Percentiles rank a stretch among this genome's conserved stretches.
Evolutionary conservation across 2,797 vertebrate species (phyloP).

Genomic region (Spheniscus humboldti): DNA sequence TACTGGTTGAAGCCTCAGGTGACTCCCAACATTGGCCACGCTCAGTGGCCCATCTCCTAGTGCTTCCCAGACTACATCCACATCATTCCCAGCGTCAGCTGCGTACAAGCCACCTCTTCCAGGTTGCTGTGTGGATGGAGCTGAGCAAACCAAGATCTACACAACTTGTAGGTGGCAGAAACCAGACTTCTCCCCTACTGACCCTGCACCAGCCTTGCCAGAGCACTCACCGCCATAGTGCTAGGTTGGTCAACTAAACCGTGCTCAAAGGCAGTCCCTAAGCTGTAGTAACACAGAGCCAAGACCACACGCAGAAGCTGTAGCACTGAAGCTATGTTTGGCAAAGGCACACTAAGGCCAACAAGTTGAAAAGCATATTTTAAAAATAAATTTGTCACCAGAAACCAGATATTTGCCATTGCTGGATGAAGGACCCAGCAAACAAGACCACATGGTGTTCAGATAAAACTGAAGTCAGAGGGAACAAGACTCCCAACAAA

Average conservation of each 20-base stretch:
- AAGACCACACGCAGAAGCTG: background rate
- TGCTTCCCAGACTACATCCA: background rate
- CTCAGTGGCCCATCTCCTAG: background rate
- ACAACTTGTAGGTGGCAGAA: background rate
- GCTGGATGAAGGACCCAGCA: background rate
- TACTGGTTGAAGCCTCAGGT: background rate
- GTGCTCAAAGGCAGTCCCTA: too few species aligned
- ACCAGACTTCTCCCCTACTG: background rate
- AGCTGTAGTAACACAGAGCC: background rate
- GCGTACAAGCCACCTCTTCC: background rate
- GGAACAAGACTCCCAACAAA: background rate
- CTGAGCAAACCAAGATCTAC: background rate
- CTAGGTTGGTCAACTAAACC: background rate
- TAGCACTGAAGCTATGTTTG: accelerated
- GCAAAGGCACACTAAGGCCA: background rate
- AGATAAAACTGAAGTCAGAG: accelerated
- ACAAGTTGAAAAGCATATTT: accelerated
- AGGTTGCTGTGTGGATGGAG: background rate
- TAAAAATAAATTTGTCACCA: background rate
- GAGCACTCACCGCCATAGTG: too few species aligned
- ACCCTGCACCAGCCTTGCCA: background rate
- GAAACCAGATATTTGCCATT: accelerated
- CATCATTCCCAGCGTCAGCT: background rate
- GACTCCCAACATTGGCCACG: background rate
- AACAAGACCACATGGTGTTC: accelerated